Conservation (phyloP, 2,888 invertebrate genomes). For the Didymodactylos carnosus region DNA sequence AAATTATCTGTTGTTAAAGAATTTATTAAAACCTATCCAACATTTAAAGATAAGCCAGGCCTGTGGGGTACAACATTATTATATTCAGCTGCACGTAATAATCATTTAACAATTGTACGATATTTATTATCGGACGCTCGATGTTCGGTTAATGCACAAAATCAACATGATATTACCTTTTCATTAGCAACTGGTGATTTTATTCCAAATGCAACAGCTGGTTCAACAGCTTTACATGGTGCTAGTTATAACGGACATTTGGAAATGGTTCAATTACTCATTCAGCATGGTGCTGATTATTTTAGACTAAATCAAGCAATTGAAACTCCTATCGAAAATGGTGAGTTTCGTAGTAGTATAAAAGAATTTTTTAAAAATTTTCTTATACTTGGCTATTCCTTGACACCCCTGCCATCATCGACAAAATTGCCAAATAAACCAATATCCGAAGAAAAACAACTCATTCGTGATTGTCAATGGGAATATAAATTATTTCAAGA, state of each 20-base stretch:
- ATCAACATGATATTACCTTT: neutral
- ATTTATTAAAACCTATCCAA: neutral
- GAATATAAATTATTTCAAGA: neutral
- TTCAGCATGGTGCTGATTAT: neutral
- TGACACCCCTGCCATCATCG: too few species aligned
- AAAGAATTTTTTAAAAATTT: neutral
- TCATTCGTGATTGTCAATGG: neutral
- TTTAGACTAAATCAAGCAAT: neutral
- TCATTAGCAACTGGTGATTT: accelerated
- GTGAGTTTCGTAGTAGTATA: neutral
- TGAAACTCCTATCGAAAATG: neutral
- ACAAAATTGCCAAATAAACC: neutral
- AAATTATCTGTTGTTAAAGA: neutral
- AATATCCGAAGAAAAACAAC: neutral
- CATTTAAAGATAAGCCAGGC: neutral
- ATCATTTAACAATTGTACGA: neutral
- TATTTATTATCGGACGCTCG: neutral
- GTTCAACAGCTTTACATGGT: neutral
- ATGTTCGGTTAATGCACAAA: neutral
- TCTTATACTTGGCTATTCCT: neutral
- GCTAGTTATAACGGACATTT: neutral
- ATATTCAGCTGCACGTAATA: neutral
- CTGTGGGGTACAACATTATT: neutral
- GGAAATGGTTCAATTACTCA: neutral
- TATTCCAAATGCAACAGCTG: neutral